Evolutionary conservation across 2,797 vertebrate species (phyloP).

Genomic region (Novumbra hubbsi): DNA sequence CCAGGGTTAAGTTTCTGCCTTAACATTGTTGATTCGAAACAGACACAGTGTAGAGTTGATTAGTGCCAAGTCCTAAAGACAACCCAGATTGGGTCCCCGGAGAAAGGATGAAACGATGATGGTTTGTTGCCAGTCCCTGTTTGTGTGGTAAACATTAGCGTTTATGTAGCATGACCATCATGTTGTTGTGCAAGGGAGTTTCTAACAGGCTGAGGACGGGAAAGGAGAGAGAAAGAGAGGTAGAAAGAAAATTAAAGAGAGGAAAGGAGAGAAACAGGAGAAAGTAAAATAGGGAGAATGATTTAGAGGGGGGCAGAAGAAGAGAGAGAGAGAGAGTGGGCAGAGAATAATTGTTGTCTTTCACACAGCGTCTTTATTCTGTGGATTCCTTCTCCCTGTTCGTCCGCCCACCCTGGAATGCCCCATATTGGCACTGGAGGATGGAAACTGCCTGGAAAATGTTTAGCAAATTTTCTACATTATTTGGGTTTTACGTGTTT

Average conservation of each 20-base stretch:
- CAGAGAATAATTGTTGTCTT: too few species aligned
- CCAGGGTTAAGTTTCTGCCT: neutral
- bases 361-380: too few species aligned
- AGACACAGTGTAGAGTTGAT: neutral
- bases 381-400: too few species aligned
- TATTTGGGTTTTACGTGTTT: too few species aligned
- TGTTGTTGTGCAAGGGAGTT: neutral
- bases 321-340: constrained; percentile 13
- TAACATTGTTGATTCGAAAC: neutral
- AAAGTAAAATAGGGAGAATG: neutral
- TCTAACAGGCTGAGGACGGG: neutral
- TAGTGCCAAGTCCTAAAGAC: neutral
- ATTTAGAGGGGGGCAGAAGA: neutral
- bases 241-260: neutral
- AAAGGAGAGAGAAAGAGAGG: constrained; percentile 17
- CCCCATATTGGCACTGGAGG: too few species aligned
- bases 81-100: neutral
- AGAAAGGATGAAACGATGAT: neutral
- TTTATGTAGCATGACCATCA: neutral
- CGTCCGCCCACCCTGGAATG: too few species aligned
- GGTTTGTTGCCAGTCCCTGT: constrained; percentile 2
- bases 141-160: neutral
- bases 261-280: constrained; percentile 3
- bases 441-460: too few species aligned
- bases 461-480: too few species aligned